These are phyloP conservation scores for Hylomyscus alleni DNA, from an alignment of 2,797 vertebrate species.

Conservation along the genomic window DNA sequence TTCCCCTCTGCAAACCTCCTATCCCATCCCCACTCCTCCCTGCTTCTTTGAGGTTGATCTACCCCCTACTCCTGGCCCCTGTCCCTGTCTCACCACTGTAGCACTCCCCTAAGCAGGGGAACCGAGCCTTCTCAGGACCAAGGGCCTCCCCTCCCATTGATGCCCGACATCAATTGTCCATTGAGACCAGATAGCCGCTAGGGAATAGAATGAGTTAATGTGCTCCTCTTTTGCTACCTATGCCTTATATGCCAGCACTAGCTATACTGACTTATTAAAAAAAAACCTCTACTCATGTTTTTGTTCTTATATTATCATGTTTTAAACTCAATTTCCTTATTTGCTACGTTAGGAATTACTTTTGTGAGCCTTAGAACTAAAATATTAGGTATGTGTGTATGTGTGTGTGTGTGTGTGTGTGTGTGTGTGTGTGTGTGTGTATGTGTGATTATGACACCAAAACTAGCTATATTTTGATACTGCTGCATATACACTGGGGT, in stretches of 20 bases:
- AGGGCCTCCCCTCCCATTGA: too few relatives aligned
- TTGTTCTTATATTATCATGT: conserved; percentile 56
- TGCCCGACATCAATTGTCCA: neutral
- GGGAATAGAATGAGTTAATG: neutral
- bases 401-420: neutral
- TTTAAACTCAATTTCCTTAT: conserved; percentile 26
- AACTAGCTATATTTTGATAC: neutral
- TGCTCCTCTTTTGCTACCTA: neutral
- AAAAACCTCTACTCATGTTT: neutral
- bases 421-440: neutral
- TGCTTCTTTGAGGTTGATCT: too few relatives aligned
- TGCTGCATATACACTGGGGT: neutral
- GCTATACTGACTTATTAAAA: neutral
- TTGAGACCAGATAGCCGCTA: neutral
- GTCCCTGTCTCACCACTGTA: too few relatives aligned
- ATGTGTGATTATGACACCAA: neutral
- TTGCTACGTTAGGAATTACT: conserved; percentile 38
- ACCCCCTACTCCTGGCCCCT: too few relatives aligned
- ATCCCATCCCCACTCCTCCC: too few relatives aligned
- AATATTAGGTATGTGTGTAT: neutral
- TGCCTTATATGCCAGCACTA: conserved; percentile 31
- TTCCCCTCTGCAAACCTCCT: too few relatives aligned
- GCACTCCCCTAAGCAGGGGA: too few relatives aligned
- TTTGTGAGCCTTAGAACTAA: conserved; percentile 24
- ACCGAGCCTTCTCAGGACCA: too few relatives aligned